Percentiles rank a stretch among this genome's conserved stretches.
These are phyloP conservation scores for Mustela nigripes DNA, from an alignment of 2,113 vertebrate genomes.

Conservation along the genomic window DNA sequence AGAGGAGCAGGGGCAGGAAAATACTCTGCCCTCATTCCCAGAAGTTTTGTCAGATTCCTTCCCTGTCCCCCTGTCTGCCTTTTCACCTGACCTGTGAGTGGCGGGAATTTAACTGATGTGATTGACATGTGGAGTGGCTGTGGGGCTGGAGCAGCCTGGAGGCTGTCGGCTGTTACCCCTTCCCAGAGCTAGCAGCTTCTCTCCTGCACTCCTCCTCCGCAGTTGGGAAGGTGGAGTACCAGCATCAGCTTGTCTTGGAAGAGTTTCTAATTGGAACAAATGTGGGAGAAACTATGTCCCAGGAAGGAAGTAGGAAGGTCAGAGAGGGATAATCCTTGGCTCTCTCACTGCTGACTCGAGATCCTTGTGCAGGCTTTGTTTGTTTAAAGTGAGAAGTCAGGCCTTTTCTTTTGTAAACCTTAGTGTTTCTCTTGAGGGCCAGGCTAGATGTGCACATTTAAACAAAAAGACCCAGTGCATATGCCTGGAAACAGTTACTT, in stretches of 20 bases:
- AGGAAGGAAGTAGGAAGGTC: slow-evolving; percentile 1
- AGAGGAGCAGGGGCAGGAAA: slow-evolving; percentile 4
- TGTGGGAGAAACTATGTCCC: slow-evolving; percentile 20
- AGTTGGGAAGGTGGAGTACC: not conserved
- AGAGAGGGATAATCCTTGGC: not conserved
- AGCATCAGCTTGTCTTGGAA: not conserved
- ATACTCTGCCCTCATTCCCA: not conserved
- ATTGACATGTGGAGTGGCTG: not conserved
- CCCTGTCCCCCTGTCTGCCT: not conserved
- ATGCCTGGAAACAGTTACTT: not conserved
- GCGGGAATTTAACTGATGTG: slow-evolving; percentile 3
- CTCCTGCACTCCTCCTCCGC: not conserved
- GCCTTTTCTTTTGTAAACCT: slow-evolving; percentile 60
- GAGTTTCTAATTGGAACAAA: slow-evolving; percentile 43
- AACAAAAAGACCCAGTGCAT: not conserved
- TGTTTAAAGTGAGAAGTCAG: slow-evolving; percentile 66
- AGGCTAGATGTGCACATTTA: slow-evolving; percentile 23
- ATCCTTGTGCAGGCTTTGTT: slow-evolving; percentile 28
- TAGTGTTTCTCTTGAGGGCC: slow-evolving; percentile 37
- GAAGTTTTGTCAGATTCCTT: not conserved
- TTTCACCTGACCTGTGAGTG: not conserved
- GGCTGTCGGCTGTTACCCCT: not conserved
- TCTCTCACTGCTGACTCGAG: slow-evolving; percentile 47
- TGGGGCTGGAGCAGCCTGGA: not conserved
- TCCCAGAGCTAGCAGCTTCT: not conserved